Evolutionary conservation across 1,140 invertebrate species (phyloP).

Genomic region (Pachypeltis micranthus): DNA sequence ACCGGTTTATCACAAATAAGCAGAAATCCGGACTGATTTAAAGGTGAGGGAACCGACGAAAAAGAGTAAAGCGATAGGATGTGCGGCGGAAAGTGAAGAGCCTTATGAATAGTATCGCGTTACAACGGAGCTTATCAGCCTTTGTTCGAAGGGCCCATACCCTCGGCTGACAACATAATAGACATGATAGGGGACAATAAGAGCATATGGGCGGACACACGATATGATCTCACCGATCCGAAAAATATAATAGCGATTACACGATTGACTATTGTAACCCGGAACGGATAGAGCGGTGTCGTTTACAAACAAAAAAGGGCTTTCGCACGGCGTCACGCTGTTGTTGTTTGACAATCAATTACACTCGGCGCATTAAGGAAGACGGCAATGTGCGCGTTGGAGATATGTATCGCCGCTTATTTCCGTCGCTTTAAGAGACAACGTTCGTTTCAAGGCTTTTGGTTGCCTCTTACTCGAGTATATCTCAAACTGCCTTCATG

Average conservation of each 20-base stretch:
- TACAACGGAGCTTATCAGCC: slow-evolving; percentile 15
- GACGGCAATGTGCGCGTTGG: too few species aligned
- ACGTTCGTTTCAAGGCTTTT: too few species aligned
- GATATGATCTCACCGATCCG: slow-evolving; percentile 14
- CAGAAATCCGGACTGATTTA: slow-evolving; percentile 7
- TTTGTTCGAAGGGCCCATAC: slow-evolving; percentile 4
- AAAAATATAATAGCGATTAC: slow-evolving; percentile 16
- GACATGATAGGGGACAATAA: slow-evolving; percentile 15
- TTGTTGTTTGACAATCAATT: slow-evolving; percentile 13
- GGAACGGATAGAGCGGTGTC: slow-evolving; percentile 8
- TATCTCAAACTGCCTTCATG: too few species aligned
- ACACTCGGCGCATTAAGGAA: too few species aligned
- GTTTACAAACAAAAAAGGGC: slow-evolving; percentile 5
- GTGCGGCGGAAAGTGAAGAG: neutral
- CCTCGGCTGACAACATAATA: slow-evolving; percentile 15
- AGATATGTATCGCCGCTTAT: too few species aligned
- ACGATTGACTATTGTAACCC: slow-evolving; percentile 8
- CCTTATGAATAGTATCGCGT: slow-evolving; percentile 14
- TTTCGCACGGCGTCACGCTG: neutral
- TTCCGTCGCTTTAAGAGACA: too few species aligned
- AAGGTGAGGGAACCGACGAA: slow-evolving; percentile 3
- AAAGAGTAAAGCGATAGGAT: slow-evolving; percentile 3
- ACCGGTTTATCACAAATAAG: slow-evolving; percentile 12
- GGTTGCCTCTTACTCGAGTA: too few species aligned
- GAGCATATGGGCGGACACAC: slow-evolving; percentile 17